These are phyloP conservation scores for Sicus ferrugineus DNA, from an alignment of 2,888 invertebrate species.

Conservation along the genomic window DNA sequence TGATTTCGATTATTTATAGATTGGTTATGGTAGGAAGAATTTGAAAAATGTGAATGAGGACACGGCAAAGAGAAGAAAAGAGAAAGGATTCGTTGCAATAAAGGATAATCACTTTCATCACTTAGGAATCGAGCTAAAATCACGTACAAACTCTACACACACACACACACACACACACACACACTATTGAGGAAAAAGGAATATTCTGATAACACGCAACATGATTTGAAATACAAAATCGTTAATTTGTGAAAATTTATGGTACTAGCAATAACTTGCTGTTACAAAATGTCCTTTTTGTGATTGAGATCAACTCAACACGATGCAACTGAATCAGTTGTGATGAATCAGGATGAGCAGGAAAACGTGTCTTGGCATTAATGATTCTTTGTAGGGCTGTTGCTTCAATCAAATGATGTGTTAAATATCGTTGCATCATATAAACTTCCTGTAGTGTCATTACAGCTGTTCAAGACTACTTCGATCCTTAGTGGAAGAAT, in stretches of 20 bases:
- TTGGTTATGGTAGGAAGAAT: too few relatives aligned
- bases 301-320: neutral
- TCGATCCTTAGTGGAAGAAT: conserved; percentile 3
- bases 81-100: neutral
- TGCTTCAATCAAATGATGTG: neutral
- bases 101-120: neutral
- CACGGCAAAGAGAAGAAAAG: neutral
- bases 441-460: neutral
- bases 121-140: neutral
- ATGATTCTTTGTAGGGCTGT: neutral
- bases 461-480: neutral
- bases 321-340: neutral
- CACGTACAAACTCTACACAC: neutral
- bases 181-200: too few relatives aligned
- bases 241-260: neutral
- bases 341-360: neutral
- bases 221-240: neutral
- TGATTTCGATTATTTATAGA: too few relatives aligned
- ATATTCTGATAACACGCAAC: too few relatives aligned
- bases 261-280: neutral
- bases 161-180: too few relatives aligned
- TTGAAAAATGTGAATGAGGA: neutral
- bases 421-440: neutral
- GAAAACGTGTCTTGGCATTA: neutral
- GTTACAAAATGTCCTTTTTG: neutral